Evolutionary conservation across 1,140 invertebrate species (phyloP), one percentile per base, ranked within the genome.

Genomic region (Mizuhopecten yessoensis): DNA sequence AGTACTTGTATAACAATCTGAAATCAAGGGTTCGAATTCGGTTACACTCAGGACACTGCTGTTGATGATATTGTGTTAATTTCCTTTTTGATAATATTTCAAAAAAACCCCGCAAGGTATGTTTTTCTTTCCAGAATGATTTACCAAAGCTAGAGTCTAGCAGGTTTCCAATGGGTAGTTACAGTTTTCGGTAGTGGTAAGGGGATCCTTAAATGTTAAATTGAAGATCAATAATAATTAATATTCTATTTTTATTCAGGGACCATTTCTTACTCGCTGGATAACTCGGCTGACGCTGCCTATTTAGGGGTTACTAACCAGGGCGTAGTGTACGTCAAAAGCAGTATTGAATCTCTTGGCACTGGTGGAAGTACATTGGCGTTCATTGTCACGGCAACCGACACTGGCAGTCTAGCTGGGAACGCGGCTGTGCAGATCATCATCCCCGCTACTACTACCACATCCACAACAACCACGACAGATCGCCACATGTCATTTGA

Each of bases 311-410:
- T 75, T 29, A 75, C 2, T 29, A 75, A n/a, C n/a, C 5, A 0
- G 0, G 57, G 57, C 3, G 57, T 17, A 0, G 57, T 75, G 1
- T 75, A 75, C 57, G 57, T 75, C n/a, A 75, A 75, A 75, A 75
- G 23, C 17, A 75, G 29, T n/a, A n/a, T 75, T 29, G 17, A 0
- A 5, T 3, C 23, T 5, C 57, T 75, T 29, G 57, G 57, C 0
- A 29, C 2, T 75, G n/a, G 23, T 29, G 57, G 57, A 5, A 75
- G 57, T 75, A 75, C 57, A 29, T n/a, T 75, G 23, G 57, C 57
- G 29, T 75, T 75, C 57, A 75, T 75, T n/a, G 57, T 29, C 57
- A 75, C 57, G n/a, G 57, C 57, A 75, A 75, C 1, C 57, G 57
- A 75, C n/a, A 75, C 57, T 75, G 57, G 57, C 1, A n/a, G 57